phyloP scores from a whole-genome alignment of 2,797 vertebrate species.

The Pteropus rufus region DNA sequence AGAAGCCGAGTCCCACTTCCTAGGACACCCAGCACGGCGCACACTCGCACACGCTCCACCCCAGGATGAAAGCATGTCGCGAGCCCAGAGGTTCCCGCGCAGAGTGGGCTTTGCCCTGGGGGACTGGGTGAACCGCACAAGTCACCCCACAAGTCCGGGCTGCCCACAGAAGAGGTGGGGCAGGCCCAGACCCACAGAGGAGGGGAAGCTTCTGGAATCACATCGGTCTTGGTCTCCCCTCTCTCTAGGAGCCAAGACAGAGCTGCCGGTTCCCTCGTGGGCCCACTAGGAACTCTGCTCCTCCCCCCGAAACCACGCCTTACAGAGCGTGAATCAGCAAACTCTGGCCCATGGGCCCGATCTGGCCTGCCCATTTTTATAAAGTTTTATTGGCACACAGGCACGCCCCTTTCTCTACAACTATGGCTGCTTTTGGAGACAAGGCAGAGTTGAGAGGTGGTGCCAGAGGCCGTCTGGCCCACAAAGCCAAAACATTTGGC shows the following conservation, averaged over 20 bases:
- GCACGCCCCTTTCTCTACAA: rapidly evolving
- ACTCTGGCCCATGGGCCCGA: neutral
- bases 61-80: neutral
- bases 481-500: neutral
- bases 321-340: rapidly evolving
- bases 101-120: neutral
- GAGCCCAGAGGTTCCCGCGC: neutral
- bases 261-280: neutral
- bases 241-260: neutral
- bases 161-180: neutral
- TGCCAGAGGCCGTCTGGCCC: neutral
- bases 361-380: neutral
- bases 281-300: neutral
- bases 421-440: neutral
- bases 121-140: neutral
- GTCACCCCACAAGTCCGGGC: neutral
- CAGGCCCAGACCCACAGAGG: neutral
- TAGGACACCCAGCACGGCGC: rapidly evolving
- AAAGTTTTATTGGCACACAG: neutral
- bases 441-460: neutral
- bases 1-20: neutral
- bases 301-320: neutral
- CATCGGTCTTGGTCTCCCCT: neutral
- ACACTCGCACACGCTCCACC: rapidly evolving
- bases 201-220: neutral